Base-by-base conservation (phyloP, 2,888 invertebrate genomes). In the Polietes domitor region DNA sequence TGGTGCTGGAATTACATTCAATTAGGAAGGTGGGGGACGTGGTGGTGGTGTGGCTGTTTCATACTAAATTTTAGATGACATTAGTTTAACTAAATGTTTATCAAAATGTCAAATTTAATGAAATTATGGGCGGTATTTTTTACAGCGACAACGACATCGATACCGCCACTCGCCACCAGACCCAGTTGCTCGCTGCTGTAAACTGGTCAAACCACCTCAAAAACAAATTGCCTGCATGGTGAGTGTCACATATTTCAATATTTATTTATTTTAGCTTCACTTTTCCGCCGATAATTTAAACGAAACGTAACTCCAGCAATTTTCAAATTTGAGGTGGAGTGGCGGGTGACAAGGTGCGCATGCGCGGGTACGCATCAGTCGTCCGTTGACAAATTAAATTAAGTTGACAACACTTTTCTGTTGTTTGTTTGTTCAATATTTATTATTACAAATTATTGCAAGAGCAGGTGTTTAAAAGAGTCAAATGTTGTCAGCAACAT, bases 361-460 rank as follows among this genome's bases (percentile, higher is more conserved):
- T 7, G 53, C 7, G 53, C 3, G 53, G 10, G 21, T 24, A 24
- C 55, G 26, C 47, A 15, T 63, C 80, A 82, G 85, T 78, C 84
- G 86, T n/a, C n/a, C n/a, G 85, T 76, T 85, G 87, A 88, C 86
- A 88, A 88, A 88, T 88, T 87, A 84, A 88, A 88, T 88, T 88
- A 88, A 77, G 80, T 70, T 70, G 72, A 73, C 80, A 82, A 41
- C 82, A 82, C 71, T 55, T 50, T 63, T 74, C 17, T 32, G 24
- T 58, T 50, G 9, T 50, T 6, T 70, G 32, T 10, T n/a, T 12
- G 2, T 74, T n/a, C 61, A 50, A 10, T 58, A 12, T 28, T 41
- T 28, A 58, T 32, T 74, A 55, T 68, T n/a, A 50, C 50, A 47
- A 55, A 55, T 2, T 10, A 55, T 1, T 50, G 12, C 55, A 21